Evolutionary conservation across 2,113 vertebrate species (phyloP).

Genomic region (Cyanoramphus novaezelandiae): DNA sequence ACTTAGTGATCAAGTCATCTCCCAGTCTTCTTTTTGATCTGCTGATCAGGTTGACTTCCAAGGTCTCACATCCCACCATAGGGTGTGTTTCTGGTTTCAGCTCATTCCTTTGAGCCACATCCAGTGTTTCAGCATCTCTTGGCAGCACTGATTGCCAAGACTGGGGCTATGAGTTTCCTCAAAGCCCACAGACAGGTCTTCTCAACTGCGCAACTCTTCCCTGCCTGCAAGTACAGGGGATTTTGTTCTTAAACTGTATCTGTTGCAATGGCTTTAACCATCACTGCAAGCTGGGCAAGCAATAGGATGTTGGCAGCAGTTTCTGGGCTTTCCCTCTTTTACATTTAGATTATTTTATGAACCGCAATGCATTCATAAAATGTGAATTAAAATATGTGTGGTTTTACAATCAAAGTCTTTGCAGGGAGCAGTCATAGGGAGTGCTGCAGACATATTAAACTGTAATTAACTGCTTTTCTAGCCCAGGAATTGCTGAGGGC

Average conservation of each 20-base stretch:
- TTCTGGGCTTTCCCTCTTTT: neutral
- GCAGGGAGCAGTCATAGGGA: neutral
- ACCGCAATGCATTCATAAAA: neutral
- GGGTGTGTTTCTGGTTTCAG: slow-evolving; percentile 4
- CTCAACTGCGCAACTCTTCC: neutral
- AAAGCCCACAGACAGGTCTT: neutral
- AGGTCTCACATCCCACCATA: neutral
- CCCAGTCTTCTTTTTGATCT: neutral
- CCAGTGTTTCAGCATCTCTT: neutral
- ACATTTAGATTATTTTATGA: slow-evolving; percentile 12
- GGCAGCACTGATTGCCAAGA: neutral
- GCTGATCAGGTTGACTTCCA: neutral
- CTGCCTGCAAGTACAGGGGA: neutral
- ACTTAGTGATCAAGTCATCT: neutral
- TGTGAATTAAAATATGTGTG: neutral
- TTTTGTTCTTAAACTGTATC: neutral
- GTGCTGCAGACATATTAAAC: neutral
- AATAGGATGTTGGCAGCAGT: neutral
- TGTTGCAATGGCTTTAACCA: neutral
- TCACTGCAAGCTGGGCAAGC: neutral
- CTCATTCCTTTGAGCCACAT: neutral
- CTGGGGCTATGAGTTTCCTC: neutral
- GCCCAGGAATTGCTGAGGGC: neutral
- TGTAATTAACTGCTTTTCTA: slow-evolving; percentile 13
- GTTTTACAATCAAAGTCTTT: slow-evolving; percentile 5